Percentiles rank a stretch among this genome's conserved stretches.
Evolutionary conservation across 2,888 invertebrate genomes (phyloP).

Genomic region (Scaptomyza tumidula): DNA sequence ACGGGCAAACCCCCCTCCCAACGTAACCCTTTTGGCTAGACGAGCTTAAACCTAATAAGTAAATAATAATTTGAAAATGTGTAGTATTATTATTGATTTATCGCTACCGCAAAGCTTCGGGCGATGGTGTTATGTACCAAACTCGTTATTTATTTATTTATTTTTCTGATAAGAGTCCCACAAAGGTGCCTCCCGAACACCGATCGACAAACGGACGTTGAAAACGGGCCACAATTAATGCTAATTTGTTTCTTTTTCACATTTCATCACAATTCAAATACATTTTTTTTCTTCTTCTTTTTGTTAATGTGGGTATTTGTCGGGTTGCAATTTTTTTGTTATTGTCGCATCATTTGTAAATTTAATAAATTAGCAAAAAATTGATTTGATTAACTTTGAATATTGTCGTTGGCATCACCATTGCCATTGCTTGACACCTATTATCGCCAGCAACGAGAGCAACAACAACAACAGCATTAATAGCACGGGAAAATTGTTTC

Average conservation of each 20-base stretch:
- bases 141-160: slow-evolving; percentile 75
- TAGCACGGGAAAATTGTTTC: slow-evolving; percentile 30
- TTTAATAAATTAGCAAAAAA: slow-evolving; percentile 78
- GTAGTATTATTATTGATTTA: slow-evolving; percentile 77
- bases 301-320: slow-evolving; percentile 48
- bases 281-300: neutral
- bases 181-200: slow-evolving; percentile 21
- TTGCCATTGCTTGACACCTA: slow-evolving; percentile 47
- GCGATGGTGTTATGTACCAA: slow-evolving; percentile 73
- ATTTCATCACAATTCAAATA: slow-evolving; percentile 50
- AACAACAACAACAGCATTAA: slow-evolving; percentile 20
- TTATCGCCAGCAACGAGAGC: slow-evolving; percentile 65
- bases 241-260: slow-evolving; percentile 62
- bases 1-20: neutral
- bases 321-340: slow-evolving; percentile 70
- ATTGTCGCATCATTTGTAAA: slow-evolving; percentile 70
- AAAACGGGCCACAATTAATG: slow-evolving; percentile 49
- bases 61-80: slow-evolving; percentile 64
- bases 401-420: slow-evolving; percentile 30
- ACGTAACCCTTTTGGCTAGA: slow-evolving; percentile 11
- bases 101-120: slow-evolving; percentile 50
- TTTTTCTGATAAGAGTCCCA: slow-evolving; percentile 72
- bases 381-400: slow-evolving; percentile 77
- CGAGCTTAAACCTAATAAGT: slow-evolving; percentile 51
- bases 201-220: slow-evolving; percentile 13